Evolutionary conservation across 2,888 invertebrate species (phyloP), one percentile per base, ranked within the genome.

Genomic region (Octodonta nipae): DNA sequence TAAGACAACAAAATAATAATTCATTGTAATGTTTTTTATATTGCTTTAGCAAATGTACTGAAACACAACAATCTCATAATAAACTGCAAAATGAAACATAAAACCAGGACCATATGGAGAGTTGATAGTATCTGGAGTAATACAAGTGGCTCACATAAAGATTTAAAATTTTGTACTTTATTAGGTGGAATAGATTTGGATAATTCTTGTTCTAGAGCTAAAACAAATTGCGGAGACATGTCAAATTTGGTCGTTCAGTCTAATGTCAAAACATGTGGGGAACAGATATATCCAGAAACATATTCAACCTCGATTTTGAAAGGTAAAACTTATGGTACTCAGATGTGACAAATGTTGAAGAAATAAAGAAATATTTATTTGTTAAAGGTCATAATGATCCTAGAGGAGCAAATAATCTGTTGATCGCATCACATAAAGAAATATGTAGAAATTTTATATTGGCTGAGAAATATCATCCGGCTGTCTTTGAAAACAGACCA

Each of bases 401-500:
- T 5, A 42, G 36, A 40, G 70, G 75, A 1, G 58, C 76, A 0
- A 61, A 63, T 30, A 67, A 68, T 40, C 58, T 78, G 1, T 35
- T 41, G 33, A 54, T 49, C 24, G 25, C 30, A 3, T 36, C 37
- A 28, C 30, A 48, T 24, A 44, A 41, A 32, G 50, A 54, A 26
- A 46, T 41, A 28, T 60, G 60, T 33, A 49, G 46, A 32, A 41
- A 45, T 13, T 51, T 49, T 37, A 28, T 46, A 16, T 35, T 66
- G 28, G 68, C 69, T 0, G 49, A 63, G 28, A 57, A 63, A 25
- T 43, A 63, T 33, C 60, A 62, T 1, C 52, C 60, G 0, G 61
- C 62, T 0, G 52, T 67, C 2, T 55, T 54, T 13, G 45, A 49
- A 25, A 33, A 33, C 20, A 11, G 24, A 15, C 28, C 16, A 25